A percentile compares a stretch with the other conserved stretches of the same genome.
Conservation (phyloP, 2,113 vertebrate species). For the Fulmarus glacialis region DNA sequence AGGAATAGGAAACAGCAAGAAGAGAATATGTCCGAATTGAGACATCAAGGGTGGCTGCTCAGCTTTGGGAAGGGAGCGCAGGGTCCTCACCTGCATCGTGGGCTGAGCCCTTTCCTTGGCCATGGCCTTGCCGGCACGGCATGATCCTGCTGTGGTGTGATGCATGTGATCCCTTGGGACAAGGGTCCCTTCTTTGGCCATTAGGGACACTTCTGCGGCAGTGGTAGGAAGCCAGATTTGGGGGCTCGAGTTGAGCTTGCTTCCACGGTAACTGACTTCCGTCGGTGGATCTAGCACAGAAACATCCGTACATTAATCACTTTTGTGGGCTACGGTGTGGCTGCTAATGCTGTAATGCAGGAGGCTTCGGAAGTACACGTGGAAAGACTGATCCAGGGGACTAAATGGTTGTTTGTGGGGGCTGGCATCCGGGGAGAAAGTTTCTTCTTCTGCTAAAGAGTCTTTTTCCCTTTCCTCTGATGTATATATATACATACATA, state of each 20-base stretch:
- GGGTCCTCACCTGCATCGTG: rapidly evolving
- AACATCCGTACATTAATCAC: neutral
- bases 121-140: rapidly evolving
- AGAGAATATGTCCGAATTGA: rapidly evolving
- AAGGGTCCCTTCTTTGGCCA: neutral
- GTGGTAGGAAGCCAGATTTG: neutral
- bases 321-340: neutral
- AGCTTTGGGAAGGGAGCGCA: neutral
- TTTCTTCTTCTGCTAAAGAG: neutral
- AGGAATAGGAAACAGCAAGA: neutral
- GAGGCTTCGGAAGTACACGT: neutral
- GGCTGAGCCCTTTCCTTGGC: neutral
- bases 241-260: neutral
- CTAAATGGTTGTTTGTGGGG: neutral
- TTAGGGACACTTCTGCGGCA: neutral
- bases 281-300: neutral
- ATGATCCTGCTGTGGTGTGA: neutral
- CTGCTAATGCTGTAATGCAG: neutral
- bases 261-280: neutral
- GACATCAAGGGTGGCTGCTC: neutral
- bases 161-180: rapidly evolving
- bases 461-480: neutral
- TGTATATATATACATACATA: rapidly evolving
- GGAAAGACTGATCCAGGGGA: neutral
- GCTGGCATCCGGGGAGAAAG: neutral